Evolutionary conservation across 2,797 vertebrate species (phyloP).

Genomic region (Ispidina picta): DNA sequence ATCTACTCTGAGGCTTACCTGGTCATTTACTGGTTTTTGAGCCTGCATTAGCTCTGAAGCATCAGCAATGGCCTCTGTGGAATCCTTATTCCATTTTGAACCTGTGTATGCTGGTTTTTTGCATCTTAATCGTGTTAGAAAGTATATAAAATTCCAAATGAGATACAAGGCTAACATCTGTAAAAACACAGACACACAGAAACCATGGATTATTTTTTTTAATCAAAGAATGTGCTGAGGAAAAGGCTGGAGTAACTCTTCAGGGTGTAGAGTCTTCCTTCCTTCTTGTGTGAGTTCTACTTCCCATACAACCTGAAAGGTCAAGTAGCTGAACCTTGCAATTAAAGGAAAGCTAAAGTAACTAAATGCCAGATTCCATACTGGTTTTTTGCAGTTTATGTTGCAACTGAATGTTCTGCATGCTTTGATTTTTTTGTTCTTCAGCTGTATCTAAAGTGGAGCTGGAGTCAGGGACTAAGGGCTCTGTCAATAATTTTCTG

Average conservation of each 20-base stretch:
- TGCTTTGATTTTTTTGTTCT: not conserved
- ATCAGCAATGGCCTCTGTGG: fast-evolving
- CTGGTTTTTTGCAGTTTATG: not conserved
- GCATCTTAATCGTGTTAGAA: fast-evolving
- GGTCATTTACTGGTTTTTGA: not conserved
- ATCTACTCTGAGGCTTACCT: not conserved
- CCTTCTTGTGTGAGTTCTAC: not conserved
- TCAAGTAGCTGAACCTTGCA: not conserved
- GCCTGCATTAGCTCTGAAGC: not conserved
- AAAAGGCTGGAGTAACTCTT: not conserved
- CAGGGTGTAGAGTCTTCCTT: not conserved
- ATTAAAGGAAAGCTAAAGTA: not conserved
- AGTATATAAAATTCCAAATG: not conserved
- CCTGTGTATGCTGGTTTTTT: not conserved
- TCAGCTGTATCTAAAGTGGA: not conserved
- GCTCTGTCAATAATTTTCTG: not conserved
- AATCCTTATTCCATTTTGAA: not conserved
- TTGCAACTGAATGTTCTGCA: not conserved
- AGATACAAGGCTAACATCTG: not conserved
- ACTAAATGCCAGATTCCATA: not conserved
- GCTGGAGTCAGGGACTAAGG: not conserved
- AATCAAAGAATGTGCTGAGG: not conserved
- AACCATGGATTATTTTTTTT: not conserved
- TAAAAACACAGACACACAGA: not conserved
- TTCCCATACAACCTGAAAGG: not conserved